A percentile compares a stretch with the other conserved stretches of the same genome.
Conservation (phyloP, 30 jellyfish, hydroid and myxozoan species). For the Nemopilema nomurai region DNA sequence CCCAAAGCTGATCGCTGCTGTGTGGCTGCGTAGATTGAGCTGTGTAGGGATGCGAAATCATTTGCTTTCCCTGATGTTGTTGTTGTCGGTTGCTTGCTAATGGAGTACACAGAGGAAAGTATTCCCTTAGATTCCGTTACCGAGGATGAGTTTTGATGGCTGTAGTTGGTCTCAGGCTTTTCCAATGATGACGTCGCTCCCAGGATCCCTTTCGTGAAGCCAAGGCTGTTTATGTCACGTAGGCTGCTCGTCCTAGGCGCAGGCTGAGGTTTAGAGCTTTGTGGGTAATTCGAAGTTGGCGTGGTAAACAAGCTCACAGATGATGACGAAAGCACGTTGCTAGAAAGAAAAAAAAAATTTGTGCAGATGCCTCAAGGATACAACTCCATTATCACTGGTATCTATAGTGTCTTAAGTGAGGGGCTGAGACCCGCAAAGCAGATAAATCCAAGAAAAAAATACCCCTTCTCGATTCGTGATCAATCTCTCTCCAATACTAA, state of each 20-base stretch:
- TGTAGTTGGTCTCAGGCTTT: constrained; percentile 18
- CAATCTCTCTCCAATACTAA: too few species aligned
- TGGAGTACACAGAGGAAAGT: constrained; percentile 34
- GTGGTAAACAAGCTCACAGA: constrained; percentile 11
- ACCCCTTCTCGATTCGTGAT: too few species aligned
- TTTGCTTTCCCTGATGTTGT: constrained; percentile 25
- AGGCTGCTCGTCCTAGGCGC: constrained; percentile 50
- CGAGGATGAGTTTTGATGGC: neutral
- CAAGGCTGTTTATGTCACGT: constrained; percentile 39
- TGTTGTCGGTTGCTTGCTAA: neutral
- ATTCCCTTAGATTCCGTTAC: constrained; percentile 6
- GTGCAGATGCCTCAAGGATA: too few species aligned
- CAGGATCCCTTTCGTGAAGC: constrained; percentile 29
- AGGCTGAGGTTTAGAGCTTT: constrained; percentile 29
- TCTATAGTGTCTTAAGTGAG: too few species aligned
- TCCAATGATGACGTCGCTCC: constrained; percentile 26
- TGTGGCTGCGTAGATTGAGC: constrained; percentile 61
- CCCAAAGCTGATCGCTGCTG: constrained; percentile 48
- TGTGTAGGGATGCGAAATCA: constrained; percentile 63
- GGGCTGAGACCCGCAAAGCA: too few species aligned
- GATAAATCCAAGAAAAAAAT: too few species aligned
- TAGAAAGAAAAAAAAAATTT: neutral
- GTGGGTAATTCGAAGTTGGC: neutral
- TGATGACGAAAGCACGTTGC: constrained; percentile 1
- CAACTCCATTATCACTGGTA: too few species aligned